Percentiles rank a stretch among this genome's conserved stretches.
phyloP scores from a whole-genome alignment of 2,888 invertebrate species.

The Oligia strigilis region DNA sequence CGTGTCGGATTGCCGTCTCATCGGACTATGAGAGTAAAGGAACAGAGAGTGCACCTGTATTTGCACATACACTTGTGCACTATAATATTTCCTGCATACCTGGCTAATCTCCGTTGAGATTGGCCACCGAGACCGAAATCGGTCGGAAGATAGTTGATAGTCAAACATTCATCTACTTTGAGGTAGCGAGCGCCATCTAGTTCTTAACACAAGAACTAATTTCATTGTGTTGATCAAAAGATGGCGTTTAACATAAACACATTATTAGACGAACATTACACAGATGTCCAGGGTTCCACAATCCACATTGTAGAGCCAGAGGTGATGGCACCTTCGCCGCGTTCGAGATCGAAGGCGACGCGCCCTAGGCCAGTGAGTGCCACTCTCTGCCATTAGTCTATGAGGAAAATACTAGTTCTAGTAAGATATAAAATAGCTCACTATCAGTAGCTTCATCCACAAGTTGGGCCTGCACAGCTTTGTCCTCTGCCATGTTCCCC shows the following conservation, averaged over 20 bases:
- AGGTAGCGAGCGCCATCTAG: conserved; percentile 70
- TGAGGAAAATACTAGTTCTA: neutral
- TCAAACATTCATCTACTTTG: conserved; percentile 6
- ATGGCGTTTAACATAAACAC: neutral
- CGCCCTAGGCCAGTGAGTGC: neutral
- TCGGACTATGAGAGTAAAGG: neutral
- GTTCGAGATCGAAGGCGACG: neutral
- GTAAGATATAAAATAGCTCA: conserved; percentile 27
- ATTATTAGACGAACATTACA: neutral
- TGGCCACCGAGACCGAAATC: neutral
- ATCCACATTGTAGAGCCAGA: neutral
- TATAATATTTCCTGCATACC: neutral
- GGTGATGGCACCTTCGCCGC: neutral
- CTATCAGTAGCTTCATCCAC: conserved; percentile 22
- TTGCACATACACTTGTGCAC: neutral
- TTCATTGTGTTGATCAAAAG: neutral
- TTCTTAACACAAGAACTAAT: conserved; percentile 32
- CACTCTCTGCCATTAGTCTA: neutral
- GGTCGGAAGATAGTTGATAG: neutral
- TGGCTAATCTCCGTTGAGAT: neutral
- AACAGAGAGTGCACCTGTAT: neutral
- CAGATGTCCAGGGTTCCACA: neutral
- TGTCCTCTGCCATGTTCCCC: conserved; percentile 78
- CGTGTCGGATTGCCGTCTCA: neutral
- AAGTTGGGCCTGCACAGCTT: conserved; percentile 79